Percentiles rank a stretch among this genome's conserved stretches.
Evolutionary conservation across 2,113 vertebrate genomes (phyloP).

Genomic region (Centropristis striata): DNA sequence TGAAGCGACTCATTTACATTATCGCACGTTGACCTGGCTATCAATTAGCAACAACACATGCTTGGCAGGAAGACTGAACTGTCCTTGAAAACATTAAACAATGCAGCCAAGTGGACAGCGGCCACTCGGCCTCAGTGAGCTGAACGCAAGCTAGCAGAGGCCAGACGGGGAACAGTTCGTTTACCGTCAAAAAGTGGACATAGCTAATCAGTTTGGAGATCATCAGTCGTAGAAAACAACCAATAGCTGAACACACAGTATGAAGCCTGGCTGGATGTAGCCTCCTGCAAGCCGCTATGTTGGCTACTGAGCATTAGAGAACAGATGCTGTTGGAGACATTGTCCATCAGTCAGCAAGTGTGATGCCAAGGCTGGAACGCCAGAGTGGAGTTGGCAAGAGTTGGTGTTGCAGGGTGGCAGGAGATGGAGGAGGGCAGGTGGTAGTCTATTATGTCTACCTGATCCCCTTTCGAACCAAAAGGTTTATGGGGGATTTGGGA

Average conservation of each 20-base stretch:
- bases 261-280: constrained; percentile 38
- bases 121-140: constrained; percentile 50
- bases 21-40: constrained; percentile 45
- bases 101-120: constrained; percentile 46
- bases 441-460: constrained; percentile 68
- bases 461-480: constrained; percentile 61
- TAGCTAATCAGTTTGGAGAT: constrained; percentile 55
- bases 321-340: constrained; percentile 78
- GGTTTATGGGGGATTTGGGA: constrained; percentile 62
- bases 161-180: constrained; percentile 28
- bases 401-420: constrained; percentile 32
- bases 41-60: constrained; percentile 59
- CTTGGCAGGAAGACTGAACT: constrained; percentile 43
- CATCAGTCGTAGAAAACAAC: constrained; percentile 30
- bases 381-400: constrained; percentile 55
- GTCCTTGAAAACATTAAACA: constrained; percentile 59
- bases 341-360: constrained; percentile 77
- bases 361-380: constrained; percentile 64
- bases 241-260: constrained; percentile 31
- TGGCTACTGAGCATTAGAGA: constrained; percentile 65
- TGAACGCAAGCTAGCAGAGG: constrained; percentile 31
- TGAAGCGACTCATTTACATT: constrained; percentile 62
- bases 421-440: constrained; percentile 65
- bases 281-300: constrained; percentile 49
- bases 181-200: constrained; percentile 29